Evolutionary conservation across 2,888 invertebrate genomes (phyloP).

Genomic region (Ganaspis brasiliensis): DNA sequence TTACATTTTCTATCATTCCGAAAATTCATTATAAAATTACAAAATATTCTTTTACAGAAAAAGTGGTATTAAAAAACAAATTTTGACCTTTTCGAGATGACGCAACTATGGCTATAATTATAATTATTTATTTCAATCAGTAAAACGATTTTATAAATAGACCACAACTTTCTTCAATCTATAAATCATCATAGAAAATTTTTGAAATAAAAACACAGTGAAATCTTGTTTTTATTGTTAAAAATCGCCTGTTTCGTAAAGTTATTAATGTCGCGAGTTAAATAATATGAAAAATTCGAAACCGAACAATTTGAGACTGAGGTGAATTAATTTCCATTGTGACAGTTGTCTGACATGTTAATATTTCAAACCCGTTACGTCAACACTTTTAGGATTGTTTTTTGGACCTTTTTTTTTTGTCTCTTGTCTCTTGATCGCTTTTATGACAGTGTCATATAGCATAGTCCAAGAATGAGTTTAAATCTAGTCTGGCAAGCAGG

Average conservation of each 20-base stretch:
- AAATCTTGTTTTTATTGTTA: background rate
- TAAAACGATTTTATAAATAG: no score
- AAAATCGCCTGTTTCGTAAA: background rate
- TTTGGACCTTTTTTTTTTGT: background rate
- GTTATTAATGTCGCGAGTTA: constrained; percentile 11
- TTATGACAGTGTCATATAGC: no score
- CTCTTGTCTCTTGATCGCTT: no score
- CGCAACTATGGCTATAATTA: no score
- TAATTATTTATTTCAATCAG: no score
- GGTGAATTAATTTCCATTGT: constrained; percentile 18
- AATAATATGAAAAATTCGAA: background rate
- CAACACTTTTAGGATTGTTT: constrained; percentile 6
- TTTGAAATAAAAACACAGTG: background rate
- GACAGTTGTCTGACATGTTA: constrained; percentile 24
- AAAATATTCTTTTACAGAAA: no score
- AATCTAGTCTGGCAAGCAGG: constrained; percentile 27
- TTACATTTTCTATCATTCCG: no score
- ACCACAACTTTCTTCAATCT: no score
- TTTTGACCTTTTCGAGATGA: no score
- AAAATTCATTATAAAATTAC: no score
- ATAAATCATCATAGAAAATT: no score
- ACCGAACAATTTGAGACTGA: constrained; percentile 6
- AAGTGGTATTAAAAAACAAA: no score
- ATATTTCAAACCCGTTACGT: constrained; percentile 28
- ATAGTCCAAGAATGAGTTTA: background rate